Percentiles rank a stretch among this genome's conserved stretches.
Evolutionary conservation across 2,888 invertebrate species (phyloP).

Genomic region (Margaritifera margaritifera): DNA sequence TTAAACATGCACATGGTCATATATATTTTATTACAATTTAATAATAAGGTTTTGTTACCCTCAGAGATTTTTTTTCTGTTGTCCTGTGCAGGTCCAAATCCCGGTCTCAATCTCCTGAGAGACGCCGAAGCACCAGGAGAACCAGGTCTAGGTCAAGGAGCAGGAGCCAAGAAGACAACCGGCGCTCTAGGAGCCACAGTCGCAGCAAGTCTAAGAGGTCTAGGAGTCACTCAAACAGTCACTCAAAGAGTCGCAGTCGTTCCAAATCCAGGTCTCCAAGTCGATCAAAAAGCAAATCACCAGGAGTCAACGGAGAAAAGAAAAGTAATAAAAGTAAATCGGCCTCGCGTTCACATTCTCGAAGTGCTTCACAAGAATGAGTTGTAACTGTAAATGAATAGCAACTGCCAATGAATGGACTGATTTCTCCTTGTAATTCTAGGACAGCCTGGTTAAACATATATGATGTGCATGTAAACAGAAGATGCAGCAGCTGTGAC

Average conservation of each 20-base stretch:
- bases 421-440: no score
- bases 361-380: conserved; percentile 5
- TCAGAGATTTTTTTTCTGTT: neutral
- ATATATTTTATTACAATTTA: no score
- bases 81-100: conserved; percentile 15
- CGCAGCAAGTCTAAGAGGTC: conserved; percentile 3
- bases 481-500: no score
- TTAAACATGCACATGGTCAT: no score
- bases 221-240: conserved; percentile 12
- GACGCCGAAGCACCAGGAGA: conserved; percentile 5
- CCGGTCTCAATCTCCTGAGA: neutral
- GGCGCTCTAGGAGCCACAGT: conserved; percentile 1
- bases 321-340: conserved; percentile 6
- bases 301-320: conserved; percentile 8
- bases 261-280: conserved; percentile 20
- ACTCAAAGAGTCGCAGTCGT: conserved; percentile 14
- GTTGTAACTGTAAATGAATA: no score
- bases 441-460: no score
- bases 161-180: conserved; percentile 4
- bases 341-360: conserved; percentile 11
- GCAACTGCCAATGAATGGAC: no score
- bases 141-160: conserved; percentile 9
- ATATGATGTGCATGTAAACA: no score
- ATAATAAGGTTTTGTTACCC: no score
- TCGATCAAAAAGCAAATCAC: conserved; percentile 15